Percentiles rank a stretch among this genome's conserved stretches.
Conservation (phyloP, 1,140 invertebrate species). For the Cydia pomonella region DNA sequence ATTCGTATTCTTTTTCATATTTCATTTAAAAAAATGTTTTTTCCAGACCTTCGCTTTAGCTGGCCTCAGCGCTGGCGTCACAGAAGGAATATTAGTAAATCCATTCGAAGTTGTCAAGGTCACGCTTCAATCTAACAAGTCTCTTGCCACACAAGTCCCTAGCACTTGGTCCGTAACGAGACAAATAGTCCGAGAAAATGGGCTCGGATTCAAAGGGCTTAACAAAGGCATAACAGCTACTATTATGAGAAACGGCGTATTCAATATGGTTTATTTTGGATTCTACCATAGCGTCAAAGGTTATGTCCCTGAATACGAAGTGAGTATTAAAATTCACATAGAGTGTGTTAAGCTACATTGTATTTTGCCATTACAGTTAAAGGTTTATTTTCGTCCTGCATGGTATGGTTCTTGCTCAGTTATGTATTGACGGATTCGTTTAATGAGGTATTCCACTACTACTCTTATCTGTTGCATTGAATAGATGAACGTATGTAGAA, state of each 20-base stretch:
- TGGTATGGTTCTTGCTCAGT: neutral
- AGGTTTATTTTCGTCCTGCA: neutral
- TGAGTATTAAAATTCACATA: conserved; percentile 49
- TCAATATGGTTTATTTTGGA: conserved; percentile 97
- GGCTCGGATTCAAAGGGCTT: conserved; percentile 89
- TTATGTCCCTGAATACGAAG: conserved; percentile 86
- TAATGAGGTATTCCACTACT: neutral
- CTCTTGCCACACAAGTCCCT: conserved; percentile 81
- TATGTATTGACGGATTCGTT: neutral
- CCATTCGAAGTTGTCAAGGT: conserved; percentile 98
- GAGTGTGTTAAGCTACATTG: neutral
- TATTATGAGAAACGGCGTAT: conserved; percentile 91
- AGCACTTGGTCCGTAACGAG: conserved; percentile 90
- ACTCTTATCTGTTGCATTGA: neutral
- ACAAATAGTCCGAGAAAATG: conserved; percentile 87
- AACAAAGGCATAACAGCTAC: conserved; percentile 95
- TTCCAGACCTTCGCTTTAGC: conserved; percentile 92
- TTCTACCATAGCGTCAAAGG: conserved; percentile 96
- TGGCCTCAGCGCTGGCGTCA: conserved; percentile 91
- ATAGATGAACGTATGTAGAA: neutral
- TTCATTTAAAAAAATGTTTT: conserved; percentile 32
- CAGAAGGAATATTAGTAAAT: conserved; percentile 94
- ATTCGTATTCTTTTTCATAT: conserved; percentile 32
- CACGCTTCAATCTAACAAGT: conserved; percentile 87
- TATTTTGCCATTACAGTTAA: neutral